These are phyloP conservation scores for Ectobius pallidus DNA, from an alignment of 2,888 invertebrate genomes.

Conservation along the genomic window DNA sequence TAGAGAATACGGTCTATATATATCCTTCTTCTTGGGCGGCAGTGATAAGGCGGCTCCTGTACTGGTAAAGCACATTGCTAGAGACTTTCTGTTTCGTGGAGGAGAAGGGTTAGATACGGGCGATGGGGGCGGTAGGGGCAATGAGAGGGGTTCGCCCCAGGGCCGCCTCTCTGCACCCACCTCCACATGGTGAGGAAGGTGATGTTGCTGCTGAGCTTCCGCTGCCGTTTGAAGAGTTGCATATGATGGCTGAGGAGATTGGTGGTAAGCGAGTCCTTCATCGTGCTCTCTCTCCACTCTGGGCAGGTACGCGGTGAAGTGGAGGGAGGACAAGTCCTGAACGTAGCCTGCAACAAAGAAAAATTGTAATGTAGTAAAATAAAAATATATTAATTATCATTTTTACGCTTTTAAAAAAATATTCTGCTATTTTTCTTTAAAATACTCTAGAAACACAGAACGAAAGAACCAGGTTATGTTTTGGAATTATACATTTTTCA, in stretches of 20 bases:
- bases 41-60: constrained; percentile 77
- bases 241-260: constrained; percentile 55
- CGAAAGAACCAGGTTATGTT: no score
- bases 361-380: no score
- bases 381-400: not conserved
- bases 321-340: constrained; percentile 77
- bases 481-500: no score
- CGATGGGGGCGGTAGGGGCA: constrained; percentile 39
- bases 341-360: constrained; percentile 71
- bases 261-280: constrained; percentile 53
- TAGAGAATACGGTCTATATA: constrained; percentile 86
- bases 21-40: constrained; percentile 90
- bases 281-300: constrained; percentile 51
- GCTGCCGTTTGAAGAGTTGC: constrained; percentile 61
- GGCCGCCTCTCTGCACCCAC: constrained; percentile 11
- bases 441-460: no score
- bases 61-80: constrained; percentile 85
- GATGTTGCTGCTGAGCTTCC: constrained; percentile 52
- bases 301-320: constrained; percentile 77
- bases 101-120: constrained; percentile 41
- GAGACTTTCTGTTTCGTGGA: constrained; percentile 68
- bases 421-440: no score
- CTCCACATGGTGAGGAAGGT: constrained; percentile 7
- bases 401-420: no score
- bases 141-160: constrained; percentile 48